Percentiles rank a stretch among this genome's conserved stretches.
phyloP scores from a whole-genome alignment of 2,797 vertebrate species.

The Danio choprae region DNA sequence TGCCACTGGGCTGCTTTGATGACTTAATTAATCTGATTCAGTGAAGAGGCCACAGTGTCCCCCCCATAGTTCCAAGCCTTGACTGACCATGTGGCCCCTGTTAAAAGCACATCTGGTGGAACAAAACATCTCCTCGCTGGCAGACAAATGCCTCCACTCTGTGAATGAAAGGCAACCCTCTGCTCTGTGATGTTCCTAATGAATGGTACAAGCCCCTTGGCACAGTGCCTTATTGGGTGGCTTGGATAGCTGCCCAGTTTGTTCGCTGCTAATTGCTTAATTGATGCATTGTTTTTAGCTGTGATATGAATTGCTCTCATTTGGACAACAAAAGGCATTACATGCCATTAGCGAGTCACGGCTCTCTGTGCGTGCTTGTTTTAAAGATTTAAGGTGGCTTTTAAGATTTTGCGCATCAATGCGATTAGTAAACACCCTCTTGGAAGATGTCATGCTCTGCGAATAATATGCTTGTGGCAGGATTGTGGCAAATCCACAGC shows the following conservation, averaged over 20 bases:
- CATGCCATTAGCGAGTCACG: constrained; percentile 80
- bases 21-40: constrained; percentile 86
- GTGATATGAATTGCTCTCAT: constrained; percentile 77
- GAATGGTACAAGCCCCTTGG: constrained; percentile 84
- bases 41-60: constrained; percentile 71
- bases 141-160: constrained; percentile 81
- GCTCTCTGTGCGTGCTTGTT: constrained; percentile 75
- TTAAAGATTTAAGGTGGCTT: constrained; percentile 80
- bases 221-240: constrained; percentile 80
- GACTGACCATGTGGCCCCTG: constrained; percentile 80
- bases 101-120: constrained; percentile 82
- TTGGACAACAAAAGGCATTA: constrained; percentile 83
- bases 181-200: constrained; percentile 83
- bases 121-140: constrained; percentile 78
- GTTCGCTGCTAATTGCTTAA: constrained; percentile 86
- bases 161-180: constrained; percentile 78
- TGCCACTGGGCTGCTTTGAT: constrained; percentile 84
- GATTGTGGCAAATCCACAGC: not conserved
- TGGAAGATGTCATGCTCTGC: constrained; percentile 23
- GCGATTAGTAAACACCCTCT: constrained; percentile 57
- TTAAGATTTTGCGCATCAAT: constrained; percentile 61
- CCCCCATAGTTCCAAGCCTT: constrained; percentile 70
- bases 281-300: constrained; percentile 87
- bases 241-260: constrained; percentile 87
- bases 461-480: constrained; percentile 40